phyloP scores from a whole-genome alignment of 2,113 vertebrate species.

The Pterocles gutturalis region DNA sequence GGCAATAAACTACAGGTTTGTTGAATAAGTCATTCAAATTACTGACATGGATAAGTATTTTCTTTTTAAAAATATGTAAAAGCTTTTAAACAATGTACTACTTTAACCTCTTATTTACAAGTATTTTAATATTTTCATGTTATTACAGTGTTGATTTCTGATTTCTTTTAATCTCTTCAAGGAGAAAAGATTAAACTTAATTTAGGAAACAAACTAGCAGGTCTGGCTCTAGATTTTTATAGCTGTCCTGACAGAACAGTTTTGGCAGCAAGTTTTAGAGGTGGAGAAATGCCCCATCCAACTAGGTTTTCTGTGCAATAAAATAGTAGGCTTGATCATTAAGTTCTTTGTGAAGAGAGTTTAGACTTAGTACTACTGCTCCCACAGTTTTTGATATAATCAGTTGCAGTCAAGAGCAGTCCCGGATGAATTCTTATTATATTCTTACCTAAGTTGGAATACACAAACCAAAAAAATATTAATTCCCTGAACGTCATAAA shows the following conservation, averaged over 20 bases:
- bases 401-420: not conserved
- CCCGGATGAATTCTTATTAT: not conserved
- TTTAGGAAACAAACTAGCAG: not conserved
- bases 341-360: not conserved
- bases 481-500: not conserved
- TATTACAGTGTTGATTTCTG: not conserved
- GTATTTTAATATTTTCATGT: not conserved
- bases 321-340: not conserved
- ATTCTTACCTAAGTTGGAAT: not conserved
- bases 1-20: slow-evolving; percentile 95
- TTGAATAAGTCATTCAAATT: not conserved
- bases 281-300: not conserved
- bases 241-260: not conserved
- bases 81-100: not conserved
- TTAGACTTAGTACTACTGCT: not conserved
- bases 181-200: not conserved
- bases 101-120: not conserved
- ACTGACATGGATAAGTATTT: not conserved
- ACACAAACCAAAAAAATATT: not conserved
- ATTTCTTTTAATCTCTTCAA: not conserved
- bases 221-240: not conserved
- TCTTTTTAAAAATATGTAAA: not conserved
- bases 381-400: not conserved
- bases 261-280: not conserved
- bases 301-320: not conserved